These are phyloP conservation scores for Caligus rogercresseyi DNA, from an alignment of 1,140 invertebrate species.

Conservation along the genomic window DNA sequence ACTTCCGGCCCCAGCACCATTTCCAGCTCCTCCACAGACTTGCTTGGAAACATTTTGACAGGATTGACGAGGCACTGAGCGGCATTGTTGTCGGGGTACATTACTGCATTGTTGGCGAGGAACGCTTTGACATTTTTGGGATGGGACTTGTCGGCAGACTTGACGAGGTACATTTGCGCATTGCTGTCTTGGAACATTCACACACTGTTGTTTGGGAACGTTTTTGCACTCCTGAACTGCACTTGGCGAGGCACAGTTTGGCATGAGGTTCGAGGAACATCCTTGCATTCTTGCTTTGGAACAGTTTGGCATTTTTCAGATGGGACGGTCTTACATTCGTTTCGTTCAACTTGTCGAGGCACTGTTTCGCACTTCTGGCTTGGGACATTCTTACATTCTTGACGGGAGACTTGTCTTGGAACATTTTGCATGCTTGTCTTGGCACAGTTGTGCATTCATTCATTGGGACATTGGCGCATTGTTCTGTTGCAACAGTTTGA, in stretches of 20 bases:
- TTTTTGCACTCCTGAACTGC: neutral
- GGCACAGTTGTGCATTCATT: slow-evolving; percentile 17
- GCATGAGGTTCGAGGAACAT: slow-evolving; percentile 8
- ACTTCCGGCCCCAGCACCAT: neutral
- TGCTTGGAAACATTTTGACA: slow-evolving; percentile 5
- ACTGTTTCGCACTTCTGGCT: slow-evolving; percentile 9
- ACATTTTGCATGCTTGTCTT: slow-evolving; percentile 17
- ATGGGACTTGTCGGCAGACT: neutral
- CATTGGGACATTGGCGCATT: slow-evolving; percentile 13
- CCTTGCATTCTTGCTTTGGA: slow-evolving; percentile 10
- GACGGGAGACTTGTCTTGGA: slow-evolving; percentile 7
- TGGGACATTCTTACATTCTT: slow-evolving; percentile 13
- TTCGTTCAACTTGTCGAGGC: slow-evolving; percentile 1
- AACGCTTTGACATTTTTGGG: slow-evolving; percentile 5
- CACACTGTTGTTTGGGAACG: slow-evolving; percentile 3
- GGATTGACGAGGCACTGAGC: slow-evolving; percentile 9
- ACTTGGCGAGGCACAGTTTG: slow-evolving; percentile 7
- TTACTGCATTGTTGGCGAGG: slow-evolving; percentile 4
- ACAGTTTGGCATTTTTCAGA: slow-evolving; percentile 14
- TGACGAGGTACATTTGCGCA: neutral
- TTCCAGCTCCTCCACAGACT: neutral
- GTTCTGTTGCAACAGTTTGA: too few relatives aligned
- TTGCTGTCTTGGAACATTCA: slow-evolving; percentile 13
- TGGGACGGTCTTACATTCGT: slow-evolving; percentile 11
- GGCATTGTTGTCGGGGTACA: slow-evolving; percentile 13